phyloP scores from a whole-genome alignment of 2,888 invertebrate species.

The Desoria tigrina region DNA sequence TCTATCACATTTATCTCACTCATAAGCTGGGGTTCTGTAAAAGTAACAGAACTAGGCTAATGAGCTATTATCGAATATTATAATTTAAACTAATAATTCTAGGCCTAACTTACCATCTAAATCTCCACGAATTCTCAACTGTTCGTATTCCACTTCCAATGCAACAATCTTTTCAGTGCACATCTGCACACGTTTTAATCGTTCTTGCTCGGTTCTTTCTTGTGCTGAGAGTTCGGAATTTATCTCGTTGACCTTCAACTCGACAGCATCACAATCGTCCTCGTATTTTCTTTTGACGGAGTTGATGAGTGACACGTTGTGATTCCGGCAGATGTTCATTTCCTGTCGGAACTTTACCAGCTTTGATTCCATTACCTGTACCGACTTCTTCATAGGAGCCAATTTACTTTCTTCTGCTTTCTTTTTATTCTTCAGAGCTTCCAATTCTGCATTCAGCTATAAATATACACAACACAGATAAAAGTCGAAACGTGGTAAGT shows the following conservation, averaged over 20 bases:
- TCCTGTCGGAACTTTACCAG: slow-evolving; percentile 28
- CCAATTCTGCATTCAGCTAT: slow-evolving; percentile 28
- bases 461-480: background rate
- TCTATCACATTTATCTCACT: slow-evolving; percentile 24
- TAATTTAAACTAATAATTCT: too few relatives aligned
- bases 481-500: background rate
- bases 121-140: slow-evolving; percentile 15
- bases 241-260: slow-evolving; percentile 29
- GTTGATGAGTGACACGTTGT: slow-evolving; percentile 17
- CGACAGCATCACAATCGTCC: slow-evolving; percentile 36
- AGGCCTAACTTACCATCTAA: slow-evolving; percentile 25
- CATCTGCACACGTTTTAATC: slow-evolving; percentile 22
- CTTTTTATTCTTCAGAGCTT: slow-evolving; percentile 24
- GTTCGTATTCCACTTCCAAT: slow-evolving; percentile 33
- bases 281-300: slow-evolving; percentile 32
- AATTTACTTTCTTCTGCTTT: slow-evolving; percentile 35
- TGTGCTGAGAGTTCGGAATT: slow-evolving; percentile 29
- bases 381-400: slow-evolving; percentile 40
- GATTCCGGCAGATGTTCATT: slow-evolving; percentile 24
- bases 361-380: slow-evolving; percentile 35
- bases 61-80: background rate
- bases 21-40: slow-evolving; percentile 17
- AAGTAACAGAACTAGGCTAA: background rate
- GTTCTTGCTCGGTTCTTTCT: slow-evolving; percentile 38
- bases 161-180: slow-evolving; percentile 20